Conservation (phyloP, 1,140 invertebrate genomes). For the Drosophila trapezifrons region DNA sequence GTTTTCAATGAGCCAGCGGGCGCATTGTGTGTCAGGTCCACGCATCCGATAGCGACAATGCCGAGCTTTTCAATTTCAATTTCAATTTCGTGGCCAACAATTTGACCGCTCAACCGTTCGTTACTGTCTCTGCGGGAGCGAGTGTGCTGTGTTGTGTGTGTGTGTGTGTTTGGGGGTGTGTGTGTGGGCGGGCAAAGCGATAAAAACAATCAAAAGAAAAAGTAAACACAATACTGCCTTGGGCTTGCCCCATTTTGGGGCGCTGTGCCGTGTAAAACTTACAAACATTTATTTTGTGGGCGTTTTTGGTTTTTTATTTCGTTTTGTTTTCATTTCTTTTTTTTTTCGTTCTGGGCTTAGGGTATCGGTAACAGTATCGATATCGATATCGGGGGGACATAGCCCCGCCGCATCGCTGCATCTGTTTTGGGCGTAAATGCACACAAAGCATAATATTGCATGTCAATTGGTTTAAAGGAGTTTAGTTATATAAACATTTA, state of each 20-base stretch:
- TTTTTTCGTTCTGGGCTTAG: slow-evolving; percentile 37
- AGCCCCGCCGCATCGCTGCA: slow-evolving; percentile 42
- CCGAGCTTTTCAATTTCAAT: slow-evolving; percentile 34
- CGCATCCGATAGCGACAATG: slow-evolving; percentile 34
- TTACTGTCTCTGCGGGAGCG: slow-evolving; percentile 21
- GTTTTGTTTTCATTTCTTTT: slow-evolving; percentile 24
- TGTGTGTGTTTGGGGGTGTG: slow-evolving; percentile 20
- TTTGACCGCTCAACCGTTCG: slow-evolving; percentile 38
- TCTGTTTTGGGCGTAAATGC: slow-evolving; percentile 61
- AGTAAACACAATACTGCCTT: slow-evolving; percentile 74
- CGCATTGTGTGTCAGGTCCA: slow-evolving; percentile 16
- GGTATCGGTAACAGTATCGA: slow-evolving; percentile 42
- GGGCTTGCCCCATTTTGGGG: slow-evolving; percentile 66
- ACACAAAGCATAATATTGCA: slow-evolving; percentile 80
- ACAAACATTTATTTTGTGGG: slow-evolving; percentile 72
- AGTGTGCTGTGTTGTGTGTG: slow-evolving; percentile 28
- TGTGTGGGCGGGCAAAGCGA: slow-evolving; percentile 53
- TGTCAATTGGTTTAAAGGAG: slow-evolving; percentile 63
- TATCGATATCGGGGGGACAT: slow-evolving; percentile 44
- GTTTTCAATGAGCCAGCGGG: too few species aligned
- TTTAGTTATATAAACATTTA: slow-evolving; percentile 77
- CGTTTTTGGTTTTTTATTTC: slow-evolving; percentile 38
- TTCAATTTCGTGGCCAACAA: slow-evolving; percentile 38
- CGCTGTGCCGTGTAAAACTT: slow-evolving; percentile 76
- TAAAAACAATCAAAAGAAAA: slow-evolving; percentile 64